Percentiles rank a stretch among this genome's conserved stretches.
Conservation (phyloP, 2,888 invertebrate species). For the Muschampia plurimacula region DNA sequence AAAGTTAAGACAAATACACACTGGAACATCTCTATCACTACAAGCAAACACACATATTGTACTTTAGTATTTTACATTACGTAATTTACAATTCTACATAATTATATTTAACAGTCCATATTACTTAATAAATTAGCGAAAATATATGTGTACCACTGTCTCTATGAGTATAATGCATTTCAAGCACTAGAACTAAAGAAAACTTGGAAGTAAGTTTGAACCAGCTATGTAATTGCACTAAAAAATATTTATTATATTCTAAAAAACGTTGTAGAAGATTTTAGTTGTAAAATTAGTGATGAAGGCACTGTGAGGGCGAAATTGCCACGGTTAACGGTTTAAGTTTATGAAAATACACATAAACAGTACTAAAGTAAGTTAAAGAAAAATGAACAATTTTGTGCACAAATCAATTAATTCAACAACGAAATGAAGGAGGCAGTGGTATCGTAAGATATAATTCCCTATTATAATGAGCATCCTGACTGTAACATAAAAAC, state of each 20-base stretch:
- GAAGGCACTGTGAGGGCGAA: slow-evolving; percentile 74
- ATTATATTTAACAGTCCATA: slow-evolving; percentile 73
- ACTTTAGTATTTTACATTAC: slow-evolving; percentile 67
- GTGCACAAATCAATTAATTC: slow-evolving; percentile 31
- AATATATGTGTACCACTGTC: slow-evolving; percentile 63
- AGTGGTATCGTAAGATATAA: slow-evolving; percentile 51
- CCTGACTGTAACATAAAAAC: slow-evolving; percentile 57
- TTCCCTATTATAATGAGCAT: slow-evolving; percentile 76
- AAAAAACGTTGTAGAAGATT: slow-evolving; percentile 41
- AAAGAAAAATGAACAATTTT: slow-evolving; percentile 22
- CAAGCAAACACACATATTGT: slow-evolving; percentile 68
- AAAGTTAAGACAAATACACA: slow-evolving; percentile 51
- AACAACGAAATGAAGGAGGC: slow-evolving; percentile 56
- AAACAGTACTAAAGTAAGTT: not conserved
- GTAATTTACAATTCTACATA: slow-evolving; percentile 70
- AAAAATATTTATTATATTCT: not conserved
- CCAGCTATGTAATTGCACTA: slow-evolving; percentile 38
- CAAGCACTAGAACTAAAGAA: slow-evolving; percentile 29
- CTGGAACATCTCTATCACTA: slow-evolving; percentile 40
- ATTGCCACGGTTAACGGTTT: slow-evolving; percentile 45
- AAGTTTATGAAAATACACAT: slow-evolving; percentile 2
- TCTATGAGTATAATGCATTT: slow-evolving; percentile 35
- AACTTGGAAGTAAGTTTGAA: slow-evolving; percentile 32
- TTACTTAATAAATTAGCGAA: slow-evolving; percentile 50
- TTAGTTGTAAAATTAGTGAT: slow-evolving; percentile 48